phyloP scores from a whole-genome alignment of 2,888 invertebrate species.

The Hanleya hanleyi region DNA sequence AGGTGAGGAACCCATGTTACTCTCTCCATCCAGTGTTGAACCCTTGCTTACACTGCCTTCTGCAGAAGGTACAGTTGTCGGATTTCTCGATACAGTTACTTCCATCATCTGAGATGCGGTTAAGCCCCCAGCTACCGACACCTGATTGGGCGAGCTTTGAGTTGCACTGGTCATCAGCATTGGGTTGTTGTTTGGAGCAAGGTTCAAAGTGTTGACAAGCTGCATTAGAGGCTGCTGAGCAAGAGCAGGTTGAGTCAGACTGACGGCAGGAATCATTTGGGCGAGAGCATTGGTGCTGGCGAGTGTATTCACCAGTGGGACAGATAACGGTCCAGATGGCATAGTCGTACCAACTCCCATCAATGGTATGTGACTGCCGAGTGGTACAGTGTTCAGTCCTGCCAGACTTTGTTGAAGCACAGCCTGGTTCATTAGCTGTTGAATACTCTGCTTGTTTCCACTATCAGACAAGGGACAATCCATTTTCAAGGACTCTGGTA shows the following conservation, averaged over 20 bases:
- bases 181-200: constrained; percentile 32
- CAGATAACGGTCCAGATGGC: constrained; percentile 64
- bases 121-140: neutral
- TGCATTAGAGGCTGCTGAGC: constrained; percentile 32
- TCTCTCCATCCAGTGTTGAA: neutral
- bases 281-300: constrained; percentile 57
- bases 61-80: neutral
- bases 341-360: constrained; percentile 41
- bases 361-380: constrained; percentile 8
- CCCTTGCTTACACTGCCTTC: neutral
- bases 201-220: constrained; percentile 35
- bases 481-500: neutral
- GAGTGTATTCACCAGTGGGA: constrained; percentile 63
- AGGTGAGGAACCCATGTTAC: neutral
- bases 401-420: neutral
- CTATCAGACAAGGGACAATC: neutral
- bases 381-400: neutral
- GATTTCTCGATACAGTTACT: neutral
- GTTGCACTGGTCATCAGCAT: constrained; percentile 29
- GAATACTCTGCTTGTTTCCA: neutral
- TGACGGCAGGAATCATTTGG: constrained; percentile 66
- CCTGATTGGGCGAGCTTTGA: neutral
- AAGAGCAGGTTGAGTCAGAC: constrained; percentile 35
- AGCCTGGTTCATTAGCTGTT: neutral
- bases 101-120: neutral